Percentiles rank a stretch among this genome's conserved stretches.
phyloP scores from a whole-genome alignment of 2,797 vertebrate species.

The Centroberyx gerrardi region DNA sequence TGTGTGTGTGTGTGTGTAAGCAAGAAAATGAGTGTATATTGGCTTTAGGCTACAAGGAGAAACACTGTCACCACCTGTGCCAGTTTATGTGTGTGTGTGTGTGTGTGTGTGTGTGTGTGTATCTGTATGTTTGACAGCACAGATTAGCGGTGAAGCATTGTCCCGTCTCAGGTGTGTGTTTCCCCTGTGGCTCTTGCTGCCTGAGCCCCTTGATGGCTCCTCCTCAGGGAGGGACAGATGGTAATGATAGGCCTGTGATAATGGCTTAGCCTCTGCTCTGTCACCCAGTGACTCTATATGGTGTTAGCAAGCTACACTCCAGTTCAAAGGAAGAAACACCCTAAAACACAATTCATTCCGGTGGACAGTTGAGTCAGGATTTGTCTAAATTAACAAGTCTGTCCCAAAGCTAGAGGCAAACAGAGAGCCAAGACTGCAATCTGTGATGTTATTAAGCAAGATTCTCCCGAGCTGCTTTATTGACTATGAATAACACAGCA shows the following conservation, averaged over 20 bases:
- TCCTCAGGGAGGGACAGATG: conserved; percentile 54
- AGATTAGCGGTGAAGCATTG: conserved; percentile 56
- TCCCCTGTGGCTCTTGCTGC: conserved; percentile 55
- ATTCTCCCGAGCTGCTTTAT: background rate
- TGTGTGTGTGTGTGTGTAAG: conserved; percentile 16
- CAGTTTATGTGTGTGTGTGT: background rate
- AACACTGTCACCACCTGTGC: conserved; percentile 25
- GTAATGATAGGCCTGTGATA: conserved; percentile 56
- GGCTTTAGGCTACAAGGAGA: conserved; percentile 10
- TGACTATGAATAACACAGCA: background rate
- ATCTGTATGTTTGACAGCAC: conserved; percentile 56
- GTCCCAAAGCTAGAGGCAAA: background rate
- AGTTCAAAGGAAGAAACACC: background rate
- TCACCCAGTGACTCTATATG: background rate
- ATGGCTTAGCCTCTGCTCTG: conserved; percentile 9
- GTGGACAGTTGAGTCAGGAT: background rate
- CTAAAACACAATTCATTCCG: background rate
- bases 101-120: conserved; percentile 44
- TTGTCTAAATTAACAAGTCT: background rate
- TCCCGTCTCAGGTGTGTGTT: conserved; percentile 62
- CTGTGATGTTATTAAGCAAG: background rate
- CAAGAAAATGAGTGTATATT: conserved; percentile 31
- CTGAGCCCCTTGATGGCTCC: conserved; percentile 31
- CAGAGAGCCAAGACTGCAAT: background rate
- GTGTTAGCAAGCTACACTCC: conserved; percentile 13